Base-by-base conservation (phyloP, 2,113 vertebrate genomes). In the Chrysochloris asiatica region DNA sequence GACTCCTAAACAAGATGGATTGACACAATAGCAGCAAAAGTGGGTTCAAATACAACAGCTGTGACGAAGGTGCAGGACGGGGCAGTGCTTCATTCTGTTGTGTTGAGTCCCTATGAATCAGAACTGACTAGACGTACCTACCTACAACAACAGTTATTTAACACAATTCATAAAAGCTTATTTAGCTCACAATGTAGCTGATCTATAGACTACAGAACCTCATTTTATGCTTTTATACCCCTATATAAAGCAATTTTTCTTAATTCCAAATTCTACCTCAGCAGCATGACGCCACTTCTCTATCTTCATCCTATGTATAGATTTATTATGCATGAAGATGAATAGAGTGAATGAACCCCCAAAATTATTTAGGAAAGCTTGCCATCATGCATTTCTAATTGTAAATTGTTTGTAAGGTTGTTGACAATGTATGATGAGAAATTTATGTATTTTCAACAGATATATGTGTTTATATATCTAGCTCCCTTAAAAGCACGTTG, bases 101-200 rank as follows among this genome's bases (percentile, higher is more conserved):
- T n/a, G n/a, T n/a, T n/a, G n/a, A n/a, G n/a, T n/a, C n/a, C n/a
- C n/a, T n/a, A n/a, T n/a, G n/a, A n/a, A n/a, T n/a, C n/a, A n/a
- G n/a, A n/a, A n/a, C n/a, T n/a, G n/a, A n/a, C n/a, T n/a, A n/a
- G n/a, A n/a, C n/a, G n/a, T n/a, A n/a, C n/a, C n/a, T n/a, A n/a
- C n/a, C n/a, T n/a, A n/a, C n/a, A n/a, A n/a, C n/a, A n/a, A n/a
- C n/a, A 6, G 10, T 59, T 43, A 56, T 48, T 82, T 14, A 63
- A 61, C 6, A 69, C 19, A 69, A 22, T 24, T 89, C 14, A 41
- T 19, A 73, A 79, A 84, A 65, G 13, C 24, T 41, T n/a, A 59
- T 56, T 88, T 61, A 86, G 80, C 33, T 88, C 21, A 71, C 77
- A 93, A 83, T 86, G 4, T 36, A 80, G 22, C 17, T 65, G 22